Base-by-base conservation (phyloP, 1,140 invertebrate species). In the Dinothrombium tinctorium region DNA sequence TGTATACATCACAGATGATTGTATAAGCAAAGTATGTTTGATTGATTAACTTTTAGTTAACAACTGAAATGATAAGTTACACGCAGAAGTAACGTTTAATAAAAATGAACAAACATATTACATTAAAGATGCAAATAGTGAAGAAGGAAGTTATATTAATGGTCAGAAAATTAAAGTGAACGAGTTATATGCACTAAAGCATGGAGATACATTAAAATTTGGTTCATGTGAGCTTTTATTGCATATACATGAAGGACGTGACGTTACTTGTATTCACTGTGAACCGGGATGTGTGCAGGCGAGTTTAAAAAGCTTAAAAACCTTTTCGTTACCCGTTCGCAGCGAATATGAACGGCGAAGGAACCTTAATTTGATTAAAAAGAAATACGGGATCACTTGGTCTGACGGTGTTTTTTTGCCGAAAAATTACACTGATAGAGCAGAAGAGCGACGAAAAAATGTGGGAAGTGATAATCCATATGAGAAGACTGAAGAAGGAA, bases 101-200 rank as follows among this genome's bases (percentile, higher is more conserved):
- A 24, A 49, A 19, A 41, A 49, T n/a, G n/a, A 21, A 7, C 7
- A 17, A 3, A 36, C 59, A 2, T 89, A 83, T 53, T 60, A 20
- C 5, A 21, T 68, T 35, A 66, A 78, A 1, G 83, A 89, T 58
- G 52, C 76, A 36, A 80, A 79, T 7, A 87, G 80, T 24, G 69
- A 76, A 51, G 87, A 86, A 57, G 84, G 83, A 2, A 87, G 81
- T 0, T 67, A 72, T 40, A 52, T 89, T 3, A 83, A 90, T 59
- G 74, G 75, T 1, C 37, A 65, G 23, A 65, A 71, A 1, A 74
- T 77, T 51, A 66, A 71, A 53, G 60, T 69, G 14, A 59, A 64
- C 0, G 45, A 53, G 42, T 59, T 7, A 8, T 9, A 21, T 7
- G 14, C 67, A 50, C 50, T 84, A 26, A 56, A 61, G 0, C 81